Base-by-base conservation (phyloP, 2,797 vertebrate species). In the Triplophysa bombifrons region DNA sequence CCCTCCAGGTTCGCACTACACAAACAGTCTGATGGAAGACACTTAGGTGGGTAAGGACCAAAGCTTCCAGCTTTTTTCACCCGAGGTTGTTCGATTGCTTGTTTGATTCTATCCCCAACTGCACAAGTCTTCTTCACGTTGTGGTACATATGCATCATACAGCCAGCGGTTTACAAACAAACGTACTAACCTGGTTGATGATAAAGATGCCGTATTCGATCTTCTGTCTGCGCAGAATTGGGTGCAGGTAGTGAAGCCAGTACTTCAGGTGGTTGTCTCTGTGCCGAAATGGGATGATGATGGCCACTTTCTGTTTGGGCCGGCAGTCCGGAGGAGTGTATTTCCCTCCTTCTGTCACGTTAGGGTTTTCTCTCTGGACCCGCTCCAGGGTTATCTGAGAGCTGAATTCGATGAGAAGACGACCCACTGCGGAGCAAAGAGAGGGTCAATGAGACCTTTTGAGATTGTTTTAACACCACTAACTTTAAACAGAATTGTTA, bases 201-300 rank as follows among this genome's bases (percentile, higher is more conserved):
- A 99, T 97, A 79, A 96, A 99, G 92, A 99, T 94, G 75, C 97
- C 96, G 0, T 99, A 99, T 88, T 96, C 94, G 46, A 98, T 96
- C 90, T 91, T 96, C 93, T 99, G 98, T 38, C 98, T 94, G 69
- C 96, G 93, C 73, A 99, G 93, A 87, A 99, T 97, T 17, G 98
- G 98, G 88, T 99, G 98, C 86, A 99, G 91, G 84, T 99, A 99
- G 90, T 99, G 97, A 78, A 99, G 95, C 98, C 98, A 99, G 94
- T 98, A 99, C 84, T 96, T 97, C 7, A 99, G 95, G 85, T 99
- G 98, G 87, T 98, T 96, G 77, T 99, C 97, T 0, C 98, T 94
- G 91, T 99, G 96, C 50, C 98, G 94, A 86, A 98, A 99, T 7
- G 98, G 98, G 87, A 99, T 98, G 92, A 99, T 98, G 85, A 99